Base-by-base conservation (phyloP, 2,113 vertebrate species). In the Thryonomys swinderianus region DNA sequence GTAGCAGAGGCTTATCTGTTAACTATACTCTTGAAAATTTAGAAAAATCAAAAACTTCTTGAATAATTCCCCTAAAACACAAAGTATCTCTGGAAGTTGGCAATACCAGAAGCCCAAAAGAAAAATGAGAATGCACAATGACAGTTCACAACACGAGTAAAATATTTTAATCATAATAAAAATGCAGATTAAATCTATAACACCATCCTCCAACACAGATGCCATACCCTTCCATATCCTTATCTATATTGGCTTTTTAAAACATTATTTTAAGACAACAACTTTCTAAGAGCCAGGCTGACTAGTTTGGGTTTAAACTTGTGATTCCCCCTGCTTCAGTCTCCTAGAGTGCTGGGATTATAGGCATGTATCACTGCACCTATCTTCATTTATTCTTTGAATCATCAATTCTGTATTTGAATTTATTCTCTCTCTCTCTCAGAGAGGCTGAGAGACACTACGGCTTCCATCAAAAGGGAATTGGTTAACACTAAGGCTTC, bases 101-200 rank as follows among this genome's bases (percentile, higher is more conserved):
- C 73, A 82, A 82, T 69, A 84, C 21, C 42, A 71, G 53, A 90
- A 82, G 20, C 34, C 42, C 62, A 92, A 61, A 0, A 79, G 45
- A 90, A 95, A 88, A 88, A 88, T 34, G 42, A 85, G 37, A 87
- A 88, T 87, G 89, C 80, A 91, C 34, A 62, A 0, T 66, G 37
- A 87, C 12, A 80, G 45, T 85, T 94, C 8, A 76, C 3, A 94
- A 86, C 51, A 79, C 37, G 14, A 87, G 57, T 42, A 93, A 86
- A 57, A 64, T 8, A 55, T 79, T 34, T 92, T 32, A 85, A 40
- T 59, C 61, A 85, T 53, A 93, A 93, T 84, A 88, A 91, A 95
- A 90, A 93, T 91, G 89, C 17, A 71, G 42, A 92, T 66, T 85
- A 88, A 95, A 93, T 78, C 71, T 83, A 71, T 55, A 90, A 90